Evolutionary conservation across 2,888 invertebrate species (phyloP).

Genomic region (Phyto melanocephala): DNA sequence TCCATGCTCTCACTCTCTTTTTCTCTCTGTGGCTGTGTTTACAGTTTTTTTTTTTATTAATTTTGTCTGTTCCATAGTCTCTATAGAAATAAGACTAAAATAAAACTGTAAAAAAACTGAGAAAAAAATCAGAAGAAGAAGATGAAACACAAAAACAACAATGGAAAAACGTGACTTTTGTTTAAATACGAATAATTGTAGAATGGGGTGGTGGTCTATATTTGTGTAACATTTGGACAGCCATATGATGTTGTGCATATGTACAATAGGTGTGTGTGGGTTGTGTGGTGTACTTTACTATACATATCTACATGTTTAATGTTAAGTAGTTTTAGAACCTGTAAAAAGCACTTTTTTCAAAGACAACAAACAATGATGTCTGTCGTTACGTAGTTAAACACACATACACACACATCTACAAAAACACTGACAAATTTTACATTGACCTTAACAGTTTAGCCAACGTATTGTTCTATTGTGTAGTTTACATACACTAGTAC

Average conservation of each 20-base stretch:
- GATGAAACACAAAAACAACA: slow-evolving; percentile 28
- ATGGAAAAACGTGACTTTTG: slow-evolving; percentile 61
- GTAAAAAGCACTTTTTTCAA: neutral
- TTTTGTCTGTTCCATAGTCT: neutral
- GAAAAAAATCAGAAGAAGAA: neutral
- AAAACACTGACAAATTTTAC: slow-evolving; percentile 34
- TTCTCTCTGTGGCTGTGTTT: neutral
- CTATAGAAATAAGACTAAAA: neutral
- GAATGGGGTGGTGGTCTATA: neutral
- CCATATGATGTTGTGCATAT: neutral
- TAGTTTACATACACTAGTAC: neutral
- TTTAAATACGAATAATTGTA: slow-evolving; percentile 40
- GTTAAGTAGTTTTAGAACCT: slow-evolving; percentile 5
- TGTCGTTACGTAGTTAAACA: slow-evolving; percentile 34
- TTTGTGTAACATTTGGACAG: neutral
- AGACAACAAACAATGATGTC: slow-evolving; percentile 28
- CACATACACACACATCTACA: no score
- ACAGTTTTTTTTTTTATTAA: no score
- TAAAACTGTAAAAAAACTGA: neutral
- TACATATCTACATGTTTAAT: no score
- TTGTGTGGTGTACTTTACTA: neutral
- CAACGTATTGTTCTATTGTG: neutral
- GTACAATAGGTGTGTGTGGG: no score
- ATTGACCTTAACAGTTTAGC: slow-evolving; percentile 58
- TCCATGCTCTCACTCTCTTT: neutral